phyloP scores from a whole-genome alignment of 2,888 invertebrate species.

The Griposia aprilina region DNA sequence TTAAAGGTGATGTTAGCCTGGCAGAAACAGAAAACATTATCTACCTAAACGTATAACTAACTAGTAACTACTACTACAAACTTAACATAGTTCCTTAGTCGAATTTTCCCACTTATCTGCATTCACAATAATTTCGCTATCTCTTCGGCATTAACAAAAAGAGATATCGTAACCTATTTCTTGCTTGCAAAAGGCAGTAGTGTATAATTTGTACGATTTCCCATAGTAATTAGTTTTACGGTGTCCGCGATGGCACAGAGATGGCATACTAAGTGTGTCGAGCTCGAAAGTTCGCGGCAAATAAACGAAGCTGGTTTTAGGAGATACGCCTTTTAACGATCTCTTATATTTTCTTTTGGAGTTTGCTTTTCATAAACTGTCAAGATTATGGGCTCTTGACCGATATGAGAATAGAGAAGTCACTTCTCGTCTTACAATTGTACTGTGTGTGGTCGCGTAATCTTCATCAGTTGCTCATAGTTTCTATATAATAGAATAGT shows the following conservation, averaged over 20 bases:
- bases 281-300: constrained; percentile 53
- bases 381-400: constrained; percentile 13
- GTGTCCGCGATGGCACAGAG: constrained; percentile 55
- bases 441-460: constrained; percentile 12
- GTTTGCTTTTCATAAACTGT: neutral
- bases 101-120: no score
- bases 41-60: no score
- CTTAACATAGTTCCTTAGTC: neutral
- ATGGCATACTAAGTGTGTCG: constrained; percentile 62
- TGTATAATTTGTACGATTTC: constrained; percentile 63
- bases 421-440: neutral
- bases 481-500: neutral
- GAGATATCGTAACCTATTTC: constrained; percentile 50
- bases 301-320: constrained; percentile 45
- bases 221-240: constrained; percentile 58
- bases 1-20: no score
- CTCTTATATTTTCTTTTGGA: constrained; percentile 29
- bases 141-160: constrained; percentile 32
- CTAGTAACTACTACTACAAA: no score
- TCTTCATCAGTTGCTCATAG: neutral
- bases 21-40: neutral
- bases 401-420: neutral
- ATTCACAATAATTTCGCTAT: neutral
- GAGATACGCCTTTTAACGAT: constrained; percentile 29
- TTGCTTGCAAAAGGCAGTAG: constrained; percentile 31